Evolutionary conservation across 1,140 invertebrate genomes (phyloP).

Genomic region (Hycleus cichorii): DNA sequence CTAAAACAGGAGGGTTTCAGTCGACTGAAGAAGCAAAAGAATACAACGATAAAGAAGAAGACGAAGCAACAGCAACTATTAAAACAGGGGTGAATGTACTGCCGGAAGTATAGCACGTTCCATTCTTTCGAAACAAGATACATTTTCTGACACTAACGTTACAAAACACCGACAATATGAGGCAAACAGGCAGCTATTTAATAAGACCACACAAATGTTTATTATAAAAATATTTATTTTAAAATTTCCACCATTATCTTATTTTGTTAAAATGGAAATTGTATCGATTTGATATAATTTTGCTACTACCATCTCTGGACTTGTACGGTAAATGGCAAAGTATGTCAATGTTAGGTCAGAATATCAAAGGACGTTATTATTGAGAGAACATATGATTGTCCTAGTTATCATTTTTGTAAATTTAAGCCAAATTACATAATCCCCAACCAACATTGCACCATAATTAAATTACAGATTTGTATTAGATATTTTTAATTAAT

Average conservation of each 20-base stretch:
- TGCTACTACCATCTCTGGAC: background rate
- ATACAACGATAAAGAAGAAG: too few relatives aligned
- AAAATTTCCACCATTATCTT: background rate
- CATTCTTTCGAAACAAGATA: background rate
- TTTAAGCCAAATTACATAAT: too few relatives aligned
- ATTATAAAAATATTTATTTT: background rate
- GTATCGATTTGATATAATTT: background rate
- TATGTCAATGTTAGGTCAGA: background rate
- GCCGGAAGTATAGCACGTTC: background rate
- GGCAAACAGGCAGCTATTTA: too few relatives aligned
- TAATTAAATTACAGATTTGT: too few relatives aligned
- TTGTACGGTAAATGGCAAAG: background rate
- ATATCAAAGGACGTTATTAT: background rate
- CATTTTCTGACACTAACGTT: too few relatives aligned
- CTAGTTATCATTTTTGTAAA: background rate
- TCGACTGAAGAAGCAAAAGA: too few relatives aligned
- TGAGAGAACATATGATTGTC: background rate
- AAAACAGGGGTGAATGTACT: constrained; percentile 2
- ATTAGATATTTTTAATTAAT: too few relatives aligned
- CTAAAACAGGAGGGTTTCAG: too few relatives aligned
- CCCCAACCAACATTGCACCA: too few relatives aligned
- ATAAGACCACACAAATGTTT: too few relatives aligned
- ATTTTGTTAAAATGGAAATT: background rate
- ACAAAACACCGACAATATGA: too few relatives aligned
- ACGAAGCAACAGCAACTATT: too few relatives aligned